These are phyloP conservation scores for Lycodopsis pacificus DNA, from an alignment of 2,797 vertebrate species.

Conservation along the genomic window DNA sequence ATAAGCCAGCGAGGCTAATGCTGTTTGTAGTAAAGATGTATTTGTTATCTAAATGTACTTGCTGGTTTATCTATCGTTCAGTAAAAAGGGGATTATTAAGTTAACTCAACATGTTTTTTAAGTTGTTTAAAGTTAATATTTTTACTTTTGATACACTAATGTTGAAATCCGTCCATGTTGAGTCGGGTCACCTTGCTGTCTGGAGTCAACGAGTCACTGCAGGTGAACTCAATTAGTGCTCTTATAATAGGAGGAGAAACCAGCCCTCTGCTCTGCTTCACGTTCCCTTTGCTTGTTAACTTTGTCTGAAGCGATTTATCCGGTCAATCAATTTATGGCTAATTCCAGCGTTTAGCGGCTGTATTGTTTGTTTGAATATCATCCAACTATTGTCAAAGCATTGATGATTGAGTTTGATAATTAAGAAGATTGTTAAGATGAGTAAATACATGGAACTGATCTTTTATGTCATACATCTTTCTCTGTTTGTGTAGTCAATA, in stretches of 20 bases:
- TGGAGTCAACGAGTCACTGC: neutral
- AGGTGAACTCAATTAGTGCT: neutral
- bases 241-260: neutral
- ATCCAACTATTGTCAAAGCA: neutral
- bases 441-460: neutral
- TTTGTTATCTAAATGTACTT: neutral
- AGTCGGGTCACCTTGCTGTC: neutral
- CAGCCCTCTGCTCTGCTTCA: neutral
- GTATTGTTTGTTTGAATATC: neutral
- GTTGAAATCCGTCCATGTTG: neutral
- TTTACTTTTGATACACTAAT: neutral
- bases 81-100: neutral
- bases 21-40: neutral
- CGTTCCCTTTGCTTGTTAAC: neutral
- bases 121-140: neutral
- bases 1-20: neutral
- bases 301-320: neutral
- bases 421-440: neutral
- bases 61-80: neutral
- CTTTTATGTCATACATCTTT: neutral
- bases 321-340: neutral
- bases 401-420: neutral
- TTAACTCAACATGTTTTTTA: neutral
- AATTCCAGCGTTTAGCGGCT: too few relatives aligned
- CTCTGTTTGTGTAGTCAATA: neutral